phyloP scores from a whole-genome alignment of 2,797 vertebrate genomes.

The Luscinia megarhynchos region DNA sequence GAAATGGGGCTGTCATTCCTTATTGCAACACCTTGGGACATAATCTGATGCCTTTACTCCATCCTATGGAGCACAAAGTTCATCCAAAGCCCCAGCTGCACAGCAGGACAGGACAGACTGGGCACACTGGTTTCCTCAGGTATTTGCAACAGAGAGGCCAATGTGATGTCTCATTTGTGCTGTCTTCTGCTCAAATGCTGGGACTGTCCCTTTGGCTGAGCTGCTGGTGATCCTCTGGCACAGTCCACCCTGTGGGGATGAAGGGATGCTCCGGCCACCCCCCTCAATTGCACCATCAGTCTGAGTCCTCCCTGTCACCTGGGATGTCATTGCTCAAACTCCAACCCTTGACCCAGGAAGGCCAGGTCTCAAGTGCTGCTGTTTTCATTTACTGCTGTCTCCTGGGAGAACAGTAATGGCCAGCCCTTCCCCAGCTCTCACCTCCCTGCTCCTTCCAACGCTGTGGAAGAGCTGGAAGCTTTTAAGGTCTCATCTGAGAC shows the following conservation, averaged over 20 bases:
- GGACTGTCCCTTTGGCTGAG: background rate
- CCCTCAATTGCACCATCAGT: background rate
- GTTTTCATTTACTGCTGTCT: background rate
- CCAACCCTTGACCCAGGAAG: background rate
- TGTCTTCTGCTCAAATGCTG: fast-evolving
- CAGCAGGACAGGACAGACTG: background rate
- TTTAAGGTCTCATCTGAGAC: background rate
- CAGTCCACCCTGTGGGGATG: fast-evolving
- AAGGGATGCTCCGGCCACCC: background rate
- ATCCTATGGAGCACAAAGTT: background rate
- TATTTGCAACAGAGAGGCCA: background rate
- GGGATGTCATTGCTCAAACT: background rate
- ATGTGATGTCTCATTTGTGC: background rate
- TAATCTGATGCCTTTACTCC: background rate
- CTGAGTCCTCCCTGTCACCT: background rate
- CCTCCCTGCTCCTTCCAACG: background rate
- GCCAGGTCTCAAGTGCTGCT: background rate
- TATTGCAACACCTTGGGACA: background rate
- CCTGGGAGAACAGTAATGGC: background rate
- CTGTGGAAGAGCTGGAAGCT: background rate
- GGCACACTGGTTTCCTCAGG: background rate
- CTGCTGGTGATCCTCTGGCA: background rate
- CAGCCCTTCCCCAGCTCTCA: background rate
- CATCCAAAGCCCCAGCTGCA: background rate
- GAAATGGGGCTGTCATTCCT: background rate